Percentiles rank a stretch among this genome's conserved stretches.
Conservation (phyloP, 92 coral and sea anemone genomes). For the Umimayanthus chanpuru region DNA sequence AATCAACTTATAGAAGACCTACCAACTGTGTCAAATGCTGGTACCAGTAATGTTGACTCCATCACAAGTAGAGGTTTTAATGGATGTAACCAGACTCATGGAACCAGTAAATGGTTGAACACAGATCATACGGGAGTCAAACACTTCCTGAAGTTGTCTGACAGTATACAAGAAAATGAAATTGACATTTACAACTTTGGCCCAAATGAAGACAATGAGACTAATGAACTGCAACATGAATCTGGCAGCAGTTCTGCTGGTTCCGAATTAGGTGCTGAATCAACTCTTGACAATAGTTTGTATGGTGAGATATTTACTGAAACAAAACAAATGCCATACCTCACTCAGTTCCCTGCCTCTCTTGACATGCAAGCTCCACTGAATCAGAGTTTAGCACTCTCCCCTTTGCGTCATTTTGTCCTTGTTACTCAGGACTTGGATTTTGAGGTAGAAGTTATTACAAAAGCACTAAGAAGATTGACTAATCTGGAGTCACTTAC, state of each 20-base stretch:
- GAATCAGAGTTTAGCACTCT: neutral
- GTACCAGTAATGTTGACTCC: neutral
- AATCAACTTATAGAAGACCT: neutral
- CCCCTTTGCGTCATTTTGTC: constrained; percentile 15
- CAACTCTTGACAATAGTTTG: neutral
- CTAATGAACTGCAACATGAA: neutral
- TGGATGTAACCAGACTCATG: neutral
- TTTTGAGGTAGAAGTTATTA: neutral
- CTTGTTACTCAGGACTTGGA: neutral
- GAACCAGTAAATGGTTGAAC: neutral
- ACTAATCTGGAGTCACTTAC: constrained; percentile 13
- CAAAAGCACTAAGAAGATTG: neutral
- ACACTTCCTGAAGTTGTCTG: neutral
- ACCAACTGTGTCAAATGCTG: neutral
- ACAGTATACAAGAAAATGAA: neutral
- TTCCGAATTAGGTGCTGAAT: neutral
- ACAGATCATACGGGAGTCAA: neutral
- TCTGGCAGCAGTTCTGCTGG: neutral
- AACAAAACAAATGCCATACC: neutral
- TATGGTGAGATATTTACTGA: constrained; percentile 8
- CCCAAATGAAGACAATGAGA: neutral
- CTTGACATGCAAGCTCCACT: neutral
- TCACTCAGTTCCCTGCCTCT: neutral
- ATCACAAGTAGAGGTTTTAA: neutral
- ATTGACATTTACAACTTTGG: neutral